Conservation (phyloP, 92 coral and sea anemone genomes). For the Palythoa grandiflora region DNA sequence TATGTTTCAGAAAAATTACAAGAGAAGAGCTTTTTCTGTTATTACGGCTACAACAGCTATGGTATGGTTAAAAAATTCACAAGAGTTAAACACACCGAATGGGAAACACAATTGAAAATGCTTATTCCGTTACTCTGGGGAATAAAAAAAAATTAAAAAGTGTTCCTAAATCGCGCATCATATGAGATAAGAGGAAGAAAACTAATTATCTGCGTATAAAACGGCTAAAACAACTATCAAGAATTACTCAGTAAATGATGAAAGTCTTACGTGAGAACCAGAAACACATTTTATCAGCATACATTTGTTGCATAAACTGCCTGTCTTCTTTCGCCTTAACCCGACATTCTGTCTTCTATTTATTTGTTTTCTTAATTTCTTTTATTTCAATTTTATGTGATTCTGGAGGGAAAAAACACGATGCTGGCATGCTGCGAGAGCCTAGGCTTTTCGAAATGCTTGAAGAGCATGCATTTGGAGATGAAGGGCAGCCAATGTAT, state of each 20-base stretch:
- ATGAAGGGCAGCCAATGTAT: not conserved
- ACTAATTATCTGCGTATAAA: not conserved
- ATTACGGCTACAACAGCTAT: no score
- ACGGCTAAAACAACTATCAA: not conserved
- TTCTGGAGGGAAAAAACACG: not conserved
- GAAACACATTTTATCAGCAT: no score
- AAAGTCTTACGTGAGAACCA: not conserved
- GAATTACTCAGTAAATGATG: conserved; percentile 6
- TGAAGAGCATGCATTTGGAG: not conserved
- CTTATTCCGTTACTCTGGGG: no score
- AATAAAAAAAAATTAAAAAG: no score
- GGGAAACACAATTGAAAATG: no score
- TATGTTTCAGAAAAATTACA: no score
- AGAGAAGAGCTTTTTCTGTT: no score
- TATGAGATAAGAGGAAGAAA: conserved; percentile 1
- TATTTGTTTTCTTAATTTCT: not conserved
- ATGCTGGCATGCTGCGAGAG: conserved; percentile 16
- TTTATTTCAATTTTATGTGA: not conserved
- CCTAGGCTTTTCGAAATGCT: not conserved
- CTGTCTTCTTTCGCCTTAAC: not conserved
- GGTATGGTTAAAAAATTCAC: no score
- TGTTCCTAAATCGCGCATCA: no score
- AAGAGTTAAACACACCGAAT: no score
- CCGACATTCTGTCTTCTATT: not conserved
- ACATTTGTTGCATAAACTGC: no score